These are phyloP conservation scores for Heliconius nattereri DNA, from an alignment of 1,140 invertebrate species.

Conservation along the genomic window DNA sequence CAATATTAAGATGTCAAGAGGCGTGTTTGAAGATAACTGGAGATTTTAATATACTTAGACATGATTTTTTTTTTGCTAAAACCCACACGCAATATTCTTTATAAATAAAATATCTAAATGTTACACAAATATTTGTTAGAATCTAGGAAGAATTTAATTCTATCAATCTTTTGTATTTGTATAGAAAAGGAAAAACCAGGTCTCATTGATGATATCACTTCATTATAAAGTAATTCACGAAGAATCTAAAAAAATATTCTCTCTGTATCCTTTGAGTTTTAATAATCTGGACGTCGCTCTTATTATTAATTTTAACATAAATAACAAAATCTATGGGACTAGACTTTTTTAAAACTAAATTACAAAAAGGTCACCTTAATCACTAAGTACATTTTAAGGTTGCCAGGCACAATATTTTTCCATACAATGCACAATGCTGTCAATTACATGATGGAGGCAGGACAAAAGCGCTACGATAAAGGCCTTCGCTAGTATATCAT, in stretches of 20 bases:
- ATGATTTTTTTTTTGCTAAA: no score
- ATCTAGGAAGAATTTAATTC: no score
- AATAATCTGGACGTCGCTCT: not conserved
- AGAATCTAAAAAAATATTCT: not conserved
- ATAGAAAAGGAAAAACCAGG: no score
- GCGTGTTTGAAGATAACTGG: not conserved
- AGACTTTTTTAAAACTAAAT: not conserved
- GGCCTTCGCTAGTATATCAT: slow-evolving; percentile 34
- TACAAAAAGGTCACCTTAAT: not conserved
- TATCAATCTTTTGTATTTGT: no score
- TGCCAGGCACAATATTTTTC: slow-evolving; percentile 13
- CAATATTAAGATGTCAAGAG: slow-evolving; percentile 6
- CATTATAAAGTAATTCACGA: no score
- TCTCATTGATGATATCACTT: no score
- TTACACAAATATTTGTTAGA: no score
- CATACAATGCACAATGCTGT: slow-evolving; percentile 34
- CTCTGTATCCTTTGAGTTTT: not conserved
- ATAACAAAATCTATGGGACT: not conserved
- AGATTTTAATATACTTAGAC: no score
- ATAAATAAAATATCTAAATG: no score
- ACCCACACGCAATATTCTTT: no score
- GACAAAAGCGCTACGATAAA: slow-evolving; percentile 36
- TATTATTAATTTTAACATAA: not conserved
- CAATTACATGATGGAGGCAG: slow-evolving; percentile 35
- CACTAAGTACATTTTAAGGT: slow-evolving; percentile 18